These are phyloP conservation scores for Oryzias curvinotus DNA, from an alignment of 2,113 vertebrate genomes.

Conservation along the genomic window DNA sequence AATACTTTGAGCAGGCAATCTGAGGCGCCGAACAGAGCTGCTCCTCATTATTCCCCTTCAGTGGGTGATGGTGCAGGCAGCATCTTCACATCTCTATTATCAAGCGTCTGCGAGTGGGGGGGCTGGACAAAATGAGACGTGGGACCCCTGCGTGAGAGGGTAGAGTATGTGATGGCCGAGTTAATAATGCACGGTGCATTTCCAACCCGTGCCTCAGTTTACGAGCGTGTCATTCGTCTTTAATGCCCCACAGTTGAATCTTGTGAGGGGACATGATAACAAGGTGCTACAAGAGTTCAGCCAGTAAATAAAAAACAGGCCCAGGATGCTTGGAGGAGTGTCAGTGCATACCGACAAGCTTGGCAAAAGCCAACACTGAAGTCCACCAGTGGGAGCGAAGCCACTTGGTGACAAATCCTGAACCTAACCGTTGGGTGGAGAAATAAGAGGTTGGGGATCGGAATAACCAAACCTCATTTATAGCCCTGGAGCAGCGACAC, in stretches of 20 bases:
- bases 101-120: slow-evolving; percentile 36
- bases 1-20: slow-evolving; percentile 77
- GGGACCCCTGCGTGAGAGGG: neutral
- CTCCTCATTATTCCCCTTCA: slow-evolving; percentile 64
- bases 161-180: neutral
- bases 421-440: neutral
- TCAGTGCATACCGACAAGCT: slow-evolving; percentile 16
- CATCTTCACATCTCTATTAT: slow-evolving; percentile 63
- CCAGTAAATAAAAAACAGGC: slow-evolving; percentile 24
- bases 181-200: neutral
- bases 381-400: neutral
- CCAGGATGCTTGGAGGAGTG: slow-evolving; percentile 17
- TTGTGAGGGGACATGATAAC: slow-evolving; percentile 27
- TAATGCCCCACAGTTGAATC: slow-evolving; percentile 16
- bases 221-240: slow-evolving; percentile 19
- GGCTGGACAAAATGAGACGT: slow-evolving; percentile 36
- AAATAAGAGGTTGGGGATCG: neutral
- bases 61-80: neutral
- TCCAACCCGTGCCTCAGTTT: slow-evolving; percentile 19
- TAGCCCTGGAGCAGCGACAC: too few species aligned
- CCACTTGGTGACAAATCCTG: slow-evolving; percentile 25
- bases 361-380: slow-evolving; percentile 19
- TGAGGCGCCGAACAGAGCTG: slow-evolving; percentile 63
- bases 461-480: neutral
- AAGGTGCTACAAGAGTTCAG: slow-evolving; percentile 32